Conservation (phyloP, 2,113 vertebrate species). For the Pampusana beccarii region DNA sequence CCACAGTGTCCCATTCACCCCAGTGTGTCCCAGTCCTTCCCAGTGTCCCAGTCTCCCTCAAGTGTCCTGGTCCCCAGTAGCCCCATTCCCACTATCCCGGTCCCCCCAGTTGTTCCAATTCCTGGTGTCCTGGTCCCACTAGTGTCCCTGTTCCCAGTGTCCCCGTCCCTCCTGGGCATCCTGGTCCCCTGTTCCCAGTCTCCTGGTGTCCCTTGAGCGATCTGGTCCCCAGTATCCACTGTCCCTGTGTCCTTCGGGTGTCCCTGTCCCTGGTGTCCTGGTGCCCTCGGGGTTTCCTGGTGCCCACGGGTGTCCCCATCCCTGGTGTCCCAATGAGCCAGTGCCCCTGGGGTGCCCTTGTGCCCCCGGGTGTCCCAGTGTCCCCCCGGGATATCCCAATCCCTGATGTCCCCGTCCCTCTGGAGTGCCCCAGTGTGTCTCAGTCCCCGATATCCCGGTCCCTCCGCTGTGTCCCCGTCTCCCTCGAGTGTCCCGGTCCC, state of each 20-base stretch:
- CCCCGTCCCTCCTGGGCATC: too few relatives aligned
- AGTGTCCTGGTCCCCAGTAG: neutral
- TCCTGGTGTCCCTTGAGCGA: neutral
- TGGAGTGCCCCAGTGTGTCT: too few relatives aligned
- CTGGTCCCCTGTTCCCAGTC: neutral
- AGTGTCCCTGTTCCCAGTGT: neutral
- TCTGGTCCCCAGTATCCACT: neutral
- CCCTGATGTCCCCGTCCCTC: too few relatives aligned
- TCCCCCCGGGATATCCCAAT: neutral
- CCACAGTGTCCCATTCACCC: neutral
- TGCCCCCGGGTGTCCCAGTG: too few relatives aligned
- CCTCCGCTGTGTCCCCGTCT: neutral
- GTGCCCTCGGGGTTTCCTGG: too few relatives aligned
- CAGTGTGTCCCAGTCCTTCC: neutral
- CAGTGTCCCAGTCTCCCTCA: neutral
- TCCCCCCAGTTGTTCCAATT: too few relatives aligned
- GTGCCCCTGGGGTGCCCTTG: too few relatives aligned
- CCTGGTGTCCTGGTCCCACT: neutral
- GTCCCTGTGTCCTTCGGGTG: too few relatives aligned
- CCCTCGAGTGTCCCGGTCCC: neutral
- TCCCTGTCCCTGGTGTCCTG: neutral
- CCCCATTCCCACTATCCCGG: neutral
- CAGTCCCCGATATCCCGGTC: neutral
- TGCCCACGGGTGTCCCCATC: neutral
- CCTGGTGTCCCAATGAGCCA: neutral